phyloP scores from a whole-genome alignment of 2,113 vertebrate species.

The Myxocyprinus asiaticus region DNA sequence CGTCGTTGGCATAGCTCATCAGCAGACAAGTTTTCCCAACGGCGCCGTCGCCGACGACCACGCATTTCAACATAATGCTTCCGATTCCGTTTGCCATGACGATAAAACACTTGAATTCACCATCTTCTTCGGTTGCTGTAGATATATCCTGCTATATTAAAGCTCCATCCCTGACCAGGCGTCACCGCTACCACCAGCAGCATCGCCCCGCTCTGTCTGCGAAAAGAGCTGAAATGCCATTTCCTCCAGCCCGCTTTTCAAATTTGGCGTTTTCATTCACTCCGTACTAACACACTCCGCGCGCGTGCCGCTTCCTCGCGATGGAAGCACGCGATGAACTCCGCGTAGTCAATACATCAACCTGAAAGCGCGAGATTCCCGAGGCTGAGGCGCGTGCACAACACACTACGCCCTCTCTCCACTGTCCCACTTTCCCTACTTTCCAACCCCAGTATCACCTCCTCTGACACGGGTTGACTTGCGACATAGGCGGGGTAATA shows the following conservation, averaged over 20 bases:
- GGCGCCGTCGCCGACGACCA: constrained; percentile 96
- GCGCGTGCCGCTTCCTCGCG: not conserved
- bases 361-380: not conserved
- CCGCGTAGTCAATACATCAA: constrained; percentile 29
- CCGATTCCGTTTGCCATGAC: constrained; percentile 85
- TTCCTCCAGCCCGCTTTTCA: constrained; percentile 53
- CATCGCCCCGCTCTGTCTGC: too few species aligned
- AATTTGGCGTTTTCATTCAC: constrained; percentile 48
- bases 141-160: constrained; percentile 39
- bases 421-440: constrained; percentile 43
- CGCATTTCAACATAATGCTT: constrained; percentile 93
- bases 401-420: constrained; percentile 22
- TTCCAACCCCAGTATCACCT: constrained; percentile 53
- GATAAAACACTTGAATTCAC: constrained; percentile 56
- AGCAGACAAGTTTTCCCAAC: constrained; percentile 97
- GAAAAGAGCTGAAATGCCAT: constrained; percentile 62
- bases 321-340: constrained; percentile 1
- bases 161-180: constrained; percentile 50
- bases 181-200: constrained; percentile 53
- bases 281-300: constrained; percentile 9
- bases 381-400: not conserved
- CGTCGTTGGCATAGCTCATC: constrained; percentile 98
- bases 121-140: constrained; percentile 58
- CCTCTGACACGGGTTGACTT: constrained; percentile 62
- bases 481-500: constrained; percentile 71